A percentile compares a stretch with the other conserved stretches of the same genome.
These are phyloP conservation scores for Acanthopleura granulata DNA, from an alignment of 2,888 invertebrate genomes.

Conservation along the genomic window DNA sequence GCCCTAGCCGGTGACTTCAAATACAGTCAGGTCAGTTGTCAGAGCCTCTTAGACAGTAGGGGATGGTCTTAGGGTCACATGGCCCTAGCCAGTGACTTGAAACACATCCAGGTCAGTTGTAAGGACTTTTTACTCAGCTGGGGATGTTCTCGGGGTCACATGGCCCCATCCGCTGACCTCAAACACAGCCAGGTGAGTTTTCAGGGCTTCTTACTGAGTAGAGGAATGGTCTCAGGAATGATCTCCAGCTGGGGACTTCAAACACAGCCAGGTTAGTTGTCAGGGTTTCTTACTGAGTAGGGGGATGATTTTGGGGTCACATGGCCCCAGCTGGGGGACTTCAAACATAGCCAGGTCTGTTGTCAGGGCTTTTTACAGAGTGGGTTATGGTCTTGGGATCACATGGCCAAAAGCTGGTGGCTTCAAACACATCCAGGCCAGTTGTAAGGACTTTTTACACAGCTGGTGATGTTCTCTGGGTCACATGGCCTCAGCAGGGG, in stretches of 20 bases:
- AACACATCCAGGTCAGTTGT: no score
- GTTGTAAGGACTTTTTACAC: no score
- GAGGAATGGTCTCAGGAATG: constrained; percentile 69
- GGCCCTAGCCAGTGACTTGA: no score
- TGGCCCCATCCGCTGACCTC: constrained; percentile 65
- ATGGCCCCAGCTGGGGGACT: constrained; percentile 66
- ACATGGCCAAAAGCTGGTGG: constrained; percentile 66
- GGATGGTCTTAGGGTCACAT: constrained; percentile 69
- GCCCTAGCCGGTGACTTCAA: no score
- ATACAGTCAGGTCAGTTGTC: no score
- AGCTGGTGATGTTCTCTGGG: constrained; percentile 69
- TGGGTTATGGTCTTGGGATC: not conserved
- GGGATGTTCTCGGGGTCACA: no score
- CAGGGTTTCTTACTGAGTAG: constrained; percentile 58
- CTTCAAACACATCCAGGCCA: constrained; percentile 60
- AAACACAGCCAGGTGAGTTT: constrained; percentile 60
- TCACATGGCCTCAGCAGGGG: constrained; percentile 66
- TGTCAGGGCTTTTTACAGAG: no score
- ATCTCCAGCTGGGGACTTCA: constrained; percentile 65
- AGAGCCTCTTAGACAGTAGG: constrained; percentile 59
- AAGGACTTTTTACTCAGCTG: no score
- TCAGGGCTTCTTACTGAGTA: constrained; percentile 57
- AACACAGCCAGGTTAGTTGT: constrained; percentile 56
- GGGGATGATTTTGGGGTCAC: constrained; percentile 67
- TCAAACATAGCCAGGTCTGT: constrained; percentile 56